Conservation (phyloP, 2,797 vertebrate species). For the Bryconaethiops microstoma region DNA sequence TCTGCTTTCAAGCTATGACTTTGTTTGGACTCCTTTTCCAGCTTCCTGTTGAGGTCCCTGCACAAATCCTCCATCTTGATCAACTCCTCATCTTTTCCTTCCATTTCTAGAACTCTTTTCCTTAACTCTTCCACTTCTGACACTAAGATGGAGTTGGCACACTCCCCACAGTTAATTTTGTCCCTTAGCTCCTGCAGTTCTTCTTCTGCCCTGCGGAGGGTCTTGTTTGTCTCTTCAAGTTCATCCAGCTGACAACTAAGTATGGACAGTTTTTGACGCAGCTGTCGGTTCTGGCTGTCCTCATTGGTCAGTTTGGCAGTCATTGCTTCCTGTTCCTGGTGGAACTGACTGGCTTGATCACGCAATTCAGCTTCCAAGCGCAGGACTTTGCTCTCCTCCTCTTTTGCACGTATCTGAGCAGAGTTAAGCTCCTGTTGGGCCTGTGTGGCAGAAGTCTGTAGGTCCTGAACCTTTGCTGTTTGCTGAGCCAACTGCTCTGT, state of each 20-base stretch:
- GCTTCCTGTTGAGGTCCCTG: constrained; percentile 89
- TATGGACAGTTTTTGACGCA: constrained; percentile 86
- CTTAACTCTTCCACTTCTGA: constrained; percentile 91
- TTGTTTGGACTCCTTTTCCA: constrained; percentile 90
- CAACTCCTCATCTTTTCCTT: constrained; percentile 71
- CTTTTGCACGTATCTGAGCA: constrained; percentile 80
- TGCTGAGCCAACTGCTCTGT: constrained; percentile 86
- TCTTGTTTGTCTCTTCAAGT: constrained; percentile 92
- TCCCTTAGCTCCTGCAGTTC: constrained; percentile 92
- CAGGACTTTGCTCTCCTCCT: constrained; percentile 85
- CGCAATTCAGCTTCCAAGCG: constrained; percentile 85
- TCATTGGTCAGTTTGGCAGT: constrained; percentile 91
- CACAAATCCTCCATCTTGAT: constrained; percentile 95
- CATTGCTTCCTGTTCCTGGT: constrained; percentile 86
- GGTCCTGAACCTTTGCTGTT: constrained; percentile 84
- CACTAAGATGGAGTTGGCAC: constrained; percentile 85
- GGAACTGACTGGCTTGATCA: constrained; percentile 76
- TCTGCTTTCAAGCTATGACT: constrained; percentile 87
- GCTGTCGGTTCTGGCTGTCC: constrained; percentile 90
- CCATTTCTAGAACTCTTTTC: constrained; percentile 89
- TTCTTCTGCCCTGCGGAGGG: constrained; percentile 88
- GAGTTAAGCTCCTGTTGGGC: constrained; percentile 83
- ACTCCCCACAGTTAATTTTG: constrained; percentile 89
- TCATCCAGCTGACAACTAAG: constrained; percentile 93
- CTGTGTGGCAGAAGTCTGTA: constrained; percentile 78